Evolutionary conservation across 2,888 invertebrate species (phyloP).

Genomic region (Drosophila siamana): DNA sequence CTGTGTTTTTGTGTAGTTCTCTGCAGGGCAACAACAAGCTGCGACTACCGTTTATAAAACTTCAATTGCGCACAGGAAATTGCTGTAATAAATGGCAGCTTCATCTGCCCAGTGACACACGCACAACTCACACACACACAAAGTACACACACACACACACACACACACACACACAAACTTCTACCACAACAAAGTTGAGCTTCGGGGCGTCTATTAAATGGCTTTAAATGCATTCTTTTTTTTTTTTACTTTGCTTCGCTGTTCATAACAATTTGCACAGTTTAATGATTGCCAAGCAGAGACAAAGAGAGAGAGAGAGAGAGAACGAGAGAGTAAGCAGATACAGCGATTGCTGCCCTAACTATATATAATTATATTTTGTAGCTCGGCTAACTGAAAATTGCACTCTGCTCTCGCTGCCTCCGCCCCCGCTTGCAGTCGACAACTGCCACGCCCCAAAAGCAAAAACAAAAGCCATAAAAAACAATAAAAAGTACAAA

Average conservation of each 20-base stretch:
- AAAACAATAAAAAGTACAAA: neutral
- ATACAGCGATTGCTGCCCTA: slow-evolving; percentile 45
- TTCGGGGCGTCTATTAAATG: slow-evolving; percentile 59
- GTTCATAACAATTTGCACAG: slow-evolving; percentile 60
- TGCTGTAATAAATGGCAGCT: slow-evolving; percentile 73
- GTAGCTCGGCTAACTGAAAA: slow-evolving; percentile 27
- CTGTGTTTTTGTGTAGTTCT: slow-evolving; percentile 3
- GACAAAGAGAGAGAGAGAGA: neutral
- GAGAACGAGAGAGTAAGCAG: slow-evolving; percentile 3
- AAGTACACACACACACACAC: neutral
- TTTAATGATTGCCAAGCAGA: slow-evolving; percentile 53
- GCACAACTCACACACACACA: slow-evolving; percentile 12
- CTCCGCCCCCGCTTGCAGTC: neutral
- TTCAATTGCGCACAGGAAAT: slow-evolving; percentile 78
- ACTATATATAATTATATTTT: slow-evolving; percentile 46
- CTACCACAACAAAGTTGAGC: slow-evolving; percentile 25
- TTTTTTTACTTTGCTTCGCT: slow-evolving; percentile 7
- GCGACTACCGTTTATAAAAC: slow-evolving; percentile 76
- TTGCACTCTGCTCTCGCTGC: slow-evolving; percentile 3
- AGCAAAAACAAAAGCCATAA: slow-evolving; percentile 10
- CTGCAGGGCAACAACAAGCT: slow-evolving; percentile 57
- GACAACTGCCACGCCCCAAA: slow-evolving; percentile 55
- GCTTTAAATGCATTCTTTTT: slow-evolving; percentile 65
- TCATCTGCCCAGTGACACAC: slow-evolving; percentile 35
- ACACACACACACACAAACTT: slow-evolving; percentile 1